Base-by-base conservation (phyloP, 2,888 invertebrate genomes). In the Philaethria dido region DNA sequence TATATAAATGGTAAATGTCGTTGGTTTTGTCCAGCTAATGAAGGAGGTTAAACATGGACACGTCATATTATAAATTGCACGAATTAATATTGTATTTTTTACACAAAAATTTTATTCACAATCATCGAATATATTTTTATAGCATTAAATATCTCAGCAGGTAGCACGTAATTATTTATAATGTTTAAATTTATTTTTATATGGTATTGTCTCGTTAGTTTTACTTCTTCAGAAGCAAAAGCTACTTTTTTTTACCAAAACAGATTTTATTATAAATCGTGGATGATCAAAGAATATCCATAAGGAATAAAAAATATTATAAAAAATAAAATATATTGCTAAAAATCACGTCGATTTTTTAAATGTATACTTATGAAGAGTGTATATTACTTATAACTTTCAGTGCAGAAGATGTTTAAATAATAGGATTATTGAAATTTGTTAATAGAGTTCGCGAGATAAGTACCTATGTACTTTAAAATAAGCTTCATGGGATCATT, bases 11-110 rank as follows among this genome's bases (percentile, higher is more conserved):
- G 84, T 89, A 86, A 89, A 90, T 89, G 89, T 89, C 90, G 88
- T 87, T 89, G 89, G 88, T 86, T 88, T 86, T 88, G 88, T 88
- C 75, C 81, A 75, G 77, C 86, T 90, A 90, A 91, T 89, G 90
- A 90, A 88, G 86, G 74, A 74, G 73, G 74, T 77, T 70, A 72
- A 69, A 74, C 72, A 73, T 77, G 76, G 78, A 78, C 69, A 73
- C 67, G 76, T 66, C 75, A 67, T 47, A 48, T 66, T 57, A 67
- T 66, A 73, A 68, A 68, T 70, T 64, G 55, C 36, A 48, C 45
- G 65, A 69, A 72, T 70, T 70, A 70, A 68, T 69, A 60, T 67
- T 52, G 52, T 44, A 47, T 50, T 70, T 69, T 70, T 70, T 63
- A 64, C 42, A 36, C 50, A 52, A 29, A 55, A 57, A 62, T 45